Base-by-base conservation (phyloP, 1,140 invertebrate genomes). In the Lithobius niger region DNA sequence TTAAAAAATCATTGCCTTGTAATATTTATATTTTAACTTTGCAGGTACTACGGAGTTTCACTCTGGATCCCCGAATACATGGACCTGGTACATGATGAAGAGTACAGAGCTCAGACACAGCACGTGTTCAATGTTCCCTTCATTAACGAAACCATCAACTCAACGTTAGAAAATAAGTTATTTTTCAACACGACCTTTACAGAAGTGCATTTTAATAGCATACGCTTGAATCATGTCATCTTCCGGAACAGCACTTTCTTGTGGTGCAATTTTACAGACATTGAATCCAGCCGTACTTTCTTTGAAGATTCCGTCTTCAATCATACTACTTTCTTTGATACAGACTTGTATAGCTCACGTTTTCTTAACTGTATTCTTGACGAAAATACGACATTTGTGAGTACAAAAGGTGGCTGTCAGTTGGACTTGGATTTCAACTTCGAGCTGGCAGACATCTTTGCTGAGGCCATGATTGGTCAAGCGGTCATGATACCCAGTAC, bases 21-120 rank as follows among this genome's bases (percentile, higher is more conserved):
- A 47, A 47, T 19, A 19, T 10, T 47, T 10, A 25, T 51, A 18
- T 6, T 57, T 36, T 16, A 57, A 52, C 27, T 44, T 60, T 65
- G 31, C 62, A 76, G 76, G 13, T 76, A 74, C 58, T 78, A 76
- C 60, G 76, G 76, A 0, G 61, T 78, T 45, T 73, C 69, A 54
- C 69, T 77, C 57, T 78, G 76, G 76, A 76, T 78, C 56, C 76
- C 76, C 6, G 74, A 76, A 57, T 66, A 77, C 56, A 71, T 76
- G 52, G 67, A 71, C 57, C 64, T 71, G 28, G 65, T 77, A 16
- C 56, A 63, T 43, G 60, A 54, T 19, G 68, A 72, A 53, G 64
- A 71, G 27, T 69, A 71, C 57, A 66, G 69, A 6, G 66, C 36
- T 1, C 43, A 55, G 16, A 60, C 60, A 1, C 52, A 43, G 0